Base-by-base conservation (phyloP, 2,797 vertebrate species). In the Darevskia mixta region DNA sequence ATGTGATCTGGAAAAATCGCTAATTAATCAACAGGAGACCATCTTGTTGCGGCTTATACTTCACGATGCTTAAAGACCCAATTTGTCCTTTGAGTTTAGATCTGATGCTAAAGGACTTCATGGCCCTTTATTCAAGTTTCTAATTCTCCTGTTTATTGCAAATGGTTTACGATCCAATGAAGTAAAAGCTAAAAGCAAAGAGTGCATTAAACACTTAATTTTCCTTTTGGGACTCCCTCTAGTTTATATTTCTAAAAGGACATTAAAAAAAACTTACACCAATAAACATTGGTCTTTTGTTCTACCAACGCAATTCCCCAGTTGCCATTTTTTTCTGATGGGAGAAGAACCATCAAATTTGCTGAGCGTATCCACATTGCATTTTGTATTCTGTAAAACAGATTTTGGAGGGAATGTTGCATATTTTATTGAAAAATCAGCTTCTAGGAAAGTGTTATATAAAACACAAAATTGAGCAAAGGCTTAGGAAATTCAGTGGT, bases 81-180 rank as follows among this genome's bases (percentile, higher is more conserved):
- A 64, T 87, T 90, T 92, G 79, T 95, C 76, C 79, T 92, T 82
- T 17, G 85, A 88, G 93, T 94, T 92, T 93, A 89, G 83, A 92
- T 91, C 85, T 69, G 73, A 92, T 93, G 90, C 86, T 85, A 90
- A 95, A 95, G 78, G 75, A 95, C 94, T 94, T 92, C 78, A 93
- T 58, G 84, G 82, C 66, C 80, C 67, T 87, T 92, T 87, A 82
- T 15, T 83, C 90, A 69, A 94, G 83, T 91, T 88, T 84, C 86
- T 3, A 66, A 83, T 67, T 92, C 87, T 83, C 90, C 72, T 85
- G 92, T 93, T 96, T 92, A 94, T 92, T 58, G 83, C 94, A 91
- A 94, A 94, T 93, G 92, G 93, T 95, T 95, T 96, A 94, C 93
- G 96, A 92, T 82, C 92, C 94, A 95, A 95, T 93, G 91, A 95